Conservation (phyloP, 2,888 invertebrate genomes). For the Drosophila tripunctata region DNA sequence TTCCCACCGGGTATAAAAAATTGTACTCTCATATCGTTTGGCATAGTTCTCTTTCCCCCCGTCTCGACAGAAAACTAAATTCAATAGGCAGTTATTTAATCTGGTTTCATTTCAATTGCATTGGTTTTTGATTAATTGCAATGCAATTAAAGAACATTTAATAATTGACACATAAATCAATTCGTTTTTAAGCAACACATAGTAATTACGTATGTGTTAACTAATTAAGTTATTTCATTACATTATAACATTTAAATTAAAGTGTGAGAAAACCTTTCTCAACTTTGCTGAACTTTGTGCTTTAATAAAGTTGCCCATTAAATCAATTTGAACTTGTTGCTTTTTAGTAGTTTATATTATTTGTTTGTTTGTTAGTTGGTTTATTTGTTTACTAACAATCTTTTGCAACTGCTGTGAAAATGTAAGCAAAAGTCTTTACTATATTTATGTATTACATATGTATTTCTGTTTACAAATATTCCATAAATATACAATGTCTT, state of each 20-base stretch:
- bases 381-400: slow-evolving; percentile 4
- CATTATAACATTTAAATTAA: not conserved
- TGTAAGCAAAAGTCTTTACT: not conserved
- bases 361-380: too few species aligned
- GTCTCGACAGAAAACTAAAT: not conserved
- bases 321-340: slow-evolving; percentile 2
- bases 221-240: slow-evolving; percentile 25
- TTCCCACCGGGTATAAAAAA: too few species aligned
- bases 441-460: not conserved
- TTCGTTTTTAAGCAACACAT: not conserved
- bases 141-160: slow-evolving; percentile 53
- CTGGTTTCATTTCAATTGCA: slow-evolving; percentile 46
- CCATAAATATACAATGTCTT: slow-evolving; percentile 4
- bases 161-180: slow-evolving; percentile 29
- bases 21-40: too few species aligned
- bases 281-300: not conserved
- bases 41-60: not conserved
- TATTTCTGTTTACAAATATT: slow-evolving; percentile 3
- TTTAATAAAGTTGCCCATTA: not conserved
- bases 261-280: not conserved
- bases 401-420: not conserved
- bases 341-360: not conserved
- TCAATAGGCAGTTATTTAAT: slow-evolving; percentile 21
- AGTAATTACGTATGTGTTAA: slow-evolving; percentile 18
- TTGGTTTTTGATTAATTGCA: slow-evolving; percentile 59